Evolutionary conservation across 2,888 invertebrate genomes (phyloP), one percentile per base, ranked within the genome.

Genomic region (Euspilapteryx auroguttella): DNA sequence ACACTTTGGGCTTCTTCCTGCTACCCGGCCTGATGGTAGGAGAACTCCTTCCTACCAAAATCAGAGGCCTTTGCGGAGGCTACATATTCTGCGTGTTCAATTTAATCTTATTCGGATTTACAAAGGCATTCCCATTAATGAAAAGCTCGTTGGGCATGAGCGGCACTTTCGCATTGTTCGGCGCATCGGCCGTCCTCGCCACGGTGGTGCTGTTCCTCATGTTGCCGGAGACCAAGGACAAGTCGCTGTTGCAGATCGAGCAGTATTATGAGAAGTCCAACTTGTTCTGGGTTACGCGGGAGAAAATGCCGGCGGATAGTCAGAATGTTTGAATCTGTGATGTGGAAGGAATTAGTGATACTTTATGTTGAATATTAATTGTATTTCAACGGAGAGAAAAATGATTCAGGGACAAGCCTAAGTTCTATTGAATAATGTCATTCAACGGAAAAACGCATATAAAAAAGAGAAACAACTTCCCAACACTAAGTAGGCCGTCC

Each of bases 11-110:
- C 2, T 79, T 89, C 44, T 82, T 89, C 78, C 79, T 85, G 2
- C 73, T 89, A 35, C 88, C 89, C 0, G 86, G 86, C 11, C 79
- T 88, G 14, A 83, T 89, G 83, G 78, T 87, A 11, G 86, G 86
- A 0, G 89, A 89, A 56, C 66, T 89, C 2, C 78, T 87, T 7
- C 89, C 89, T 0, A 82, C 85, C 0, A 83, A 82, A 50, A 81
- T 87, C 2, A 78, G 89, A 11, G 89, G 88, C 1, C 69, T 86
- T 12, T 84, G 84, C 26, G 87, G 87, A 1, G 88, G 88, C 2
- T 79, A 83, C 34, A 85, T 86, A 13, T 87, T 87, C 55, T 84
- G 85, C 43, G 49, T 85, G 1, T 86, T 86, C 59, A 87, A 88
- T 56, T 55, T 85, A 1, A 65, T 79, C 0, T 55, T 89, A 0